Percentiles rank a stretch among this genome's conserved stretches.
These are phyloP conservation scores for Calidris pugnax DNA, from an alignment of 2,113 vertebrate species.

Conservation along the genomic window DNA sequence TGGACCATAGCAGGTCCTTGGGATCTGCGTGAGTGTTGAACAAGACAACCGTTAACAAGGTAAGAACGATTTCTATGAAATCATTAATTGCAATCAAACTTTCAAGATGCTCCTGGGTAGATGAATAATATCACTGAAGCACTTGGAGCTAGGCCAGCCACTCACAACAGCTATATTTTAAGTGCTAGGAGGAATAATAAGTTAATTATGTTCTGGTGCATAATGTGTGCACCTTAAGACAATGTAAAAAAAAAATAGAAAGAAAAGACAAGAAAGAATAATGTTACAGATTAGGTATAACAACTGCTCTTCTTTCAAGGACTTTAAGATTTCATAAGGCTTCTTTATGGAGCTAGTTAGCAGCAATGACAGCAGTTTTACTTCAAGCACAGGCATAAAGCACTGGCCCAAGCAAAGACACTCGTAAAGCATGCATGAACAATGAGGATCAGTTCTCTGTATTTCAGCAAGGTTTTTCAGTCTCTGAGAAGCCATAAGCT, in stretches of 20 bases:
- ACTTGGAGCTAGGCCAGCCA: neutral
- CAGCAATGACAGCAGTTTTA: neutral
- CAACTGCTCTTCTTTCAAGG: neutral
- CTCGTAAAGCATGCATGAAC: neutral
- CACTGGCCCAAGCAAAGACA: neutral
- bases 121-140: neutral
- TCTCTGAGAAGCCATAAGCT: neutral
- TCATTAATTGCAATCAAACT: neutral
- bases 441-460: neutral
- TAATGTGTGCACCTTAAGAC: neutral
- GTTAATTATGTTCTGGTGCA: neutral
- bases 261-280: neutral
- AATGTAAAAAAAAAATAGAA: neutral
- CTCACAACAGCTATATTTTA: neutral
- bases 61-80: neutral
- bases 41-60: neutral
- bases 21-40: neutral
- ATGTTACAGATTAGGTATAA: neutral
- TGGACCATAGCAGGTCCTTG: neutral
- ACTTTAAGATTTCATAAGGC: neutral
- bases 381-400: neutral
- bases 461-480: neutral
- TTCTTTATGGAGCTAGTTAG: neutral
- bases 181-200: neutral
- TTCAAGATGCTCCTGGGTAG: neutral